A percentile compares a stretch with the other conserved stretches of the same genome.
These are phyloP conservation scores for Sorex fumeus DNA, from an alignment of 2,113 vertebrate species.

Conservation along the genomic window DNA sequence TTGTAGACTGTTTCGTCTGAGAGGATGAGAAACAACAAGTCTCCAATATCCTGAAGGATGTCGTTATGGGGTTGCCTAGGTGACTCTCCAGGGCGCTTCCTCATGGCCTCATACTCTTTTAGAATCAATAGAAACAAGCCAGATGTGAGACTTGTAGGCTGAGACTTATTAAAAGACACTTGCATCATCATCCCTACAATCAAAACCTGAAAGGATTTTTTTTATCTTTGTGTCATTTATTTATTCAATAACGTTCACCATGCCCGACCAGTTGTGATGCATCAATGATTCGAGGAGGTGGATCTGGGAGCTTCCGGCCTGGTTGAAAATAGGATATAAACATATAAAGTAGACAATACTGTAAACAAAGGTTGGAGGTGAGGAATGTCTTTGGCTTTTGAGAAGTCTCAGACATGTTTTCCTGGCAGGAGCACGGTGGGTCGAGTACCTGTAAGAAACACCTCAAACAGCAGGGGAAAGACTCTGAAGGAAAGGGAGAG, in stretches of 20 bases:
- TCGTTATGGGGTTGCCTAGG: conserved; percentile 65
- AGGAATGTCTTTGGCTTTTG: neutral
- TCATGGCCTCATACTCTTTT: conserved; percentile 12
- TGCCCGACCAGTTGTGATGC: neutral
- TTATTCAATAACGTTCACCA: neutral
- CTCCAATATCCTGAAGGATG: conserved; percentile 51
- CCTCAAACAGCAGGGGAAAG: neutral
- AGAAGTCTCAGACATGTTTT: neutral
- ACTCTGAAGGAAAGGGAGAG: too few relatives aligned
- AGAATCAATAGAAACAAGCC: conserved; percentile 14
- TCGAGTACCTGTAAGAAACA: neutral
- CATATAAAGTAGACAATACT: neutral
- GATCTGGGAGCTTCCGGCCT: neutral
- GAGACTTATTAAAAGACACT: conserved; percentile 52
- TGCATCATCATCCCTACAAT: neutral
- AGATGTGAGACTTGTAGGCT: neutral
- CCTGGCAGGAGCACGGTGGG: neutral
- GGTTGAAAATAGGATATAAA: neutral
- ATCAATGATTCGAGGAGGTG: neutral
- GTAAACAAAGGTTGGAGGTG: too few relatives aligned
- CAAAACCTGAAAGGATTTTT: neutral
- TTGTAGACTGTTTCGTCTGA: conserved; percentile 28
- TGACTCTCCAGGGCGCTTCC: conserved; percentile 54
- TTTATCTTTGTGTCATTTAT: conserved; percentile 22
- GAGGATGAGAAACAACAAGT: conserved; percentile 59